Evolutionary conservation across 2,797 vertebrate species (phyloP), one percentile per base, ranked within the genome.

Genomic region (Perodicticus potto): DNA sequence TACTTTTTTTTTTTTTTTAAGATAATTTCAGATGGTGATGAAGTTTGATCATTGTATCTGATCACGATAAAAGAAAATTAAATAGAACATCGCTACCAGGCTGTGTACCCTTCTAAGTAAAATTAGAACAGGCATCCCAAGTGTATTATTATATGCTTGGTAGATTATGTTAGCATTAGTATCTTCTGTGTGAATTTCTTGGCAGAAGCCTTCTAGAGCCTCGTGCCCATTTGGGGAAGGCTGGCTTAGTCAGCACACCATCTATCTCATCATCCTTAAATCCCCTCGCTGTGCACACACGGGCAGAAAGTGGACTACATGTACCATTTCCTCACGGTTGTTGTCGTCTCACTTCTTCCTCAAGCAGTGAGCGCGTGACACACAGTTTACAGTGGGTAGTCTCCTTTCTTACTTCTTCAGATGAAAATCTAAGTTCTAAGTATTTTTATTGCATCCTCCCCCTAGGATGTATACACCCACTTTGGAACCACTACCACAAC

Each of bases 361-460:
- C 34, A n/a, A 81, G 59, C 78, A 72, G 22, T 67, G n/a, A 37
- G 53, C 59, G 22, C 1, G 14, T 29, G 63, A 89, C 57, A 49
- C 32, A 86, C 8, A 29, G 43, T 70, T 77, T 63, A 63, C 7
- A 91, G 23, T 49, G 32, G 32, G 23, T 65, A 34, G 45, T 76
- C 43, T 74, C 34, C n/a, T 34, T 86, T 86, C 27, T 87, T 81
- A 80, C 34, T 90, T 92, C 91, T 93, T 88, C 25, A 59, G 40
- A 80, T 0, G 53, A 16, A 69, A 89, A 72, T 25, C 7, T 37
- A 90, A n/a, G 1, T 82, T 49, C 61, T 73, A 59, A 61, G 53
- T 78, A 89, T 72, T 92, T 49, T 83, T 45, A 81, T 65, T 88
- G 89, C 4, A 40, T 81, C 40, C 27, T 27, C 72, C 25, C 72